Base-by-base conservation (phyloP, 2,113 vertebrate species). In the Drymodes brunneopygia region DNA sequence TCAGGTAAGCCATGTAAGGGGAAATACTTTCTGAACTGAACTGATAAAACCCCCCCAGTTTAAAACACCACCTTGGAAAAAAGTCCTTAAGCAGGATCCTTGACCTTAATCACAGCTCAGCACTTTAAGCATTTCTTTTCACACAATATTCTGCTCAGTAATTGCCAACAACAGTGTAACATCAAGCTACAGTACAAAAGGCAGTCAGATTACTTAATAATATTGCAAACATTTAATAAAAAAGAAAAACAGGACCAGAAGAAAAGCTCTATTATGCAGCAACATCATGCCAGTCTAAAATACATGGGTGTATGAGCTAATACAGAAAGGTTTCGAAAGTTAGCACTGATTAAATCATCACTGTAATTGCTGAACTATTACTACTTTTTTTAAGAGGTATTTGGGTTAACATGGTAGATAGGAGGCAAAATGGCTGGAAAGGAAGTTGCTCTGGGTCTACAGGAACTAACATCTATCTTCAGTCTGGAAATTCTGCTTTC, bases 281-380 rank as follows among this genome's bases (percentile, higher is more conserved):
- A 89, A 67, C 36, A 71, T 36, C 35, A 42, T 20, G 24, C 10
- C 29, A 74, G 16, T 69, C 73, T 66, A 67, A 86, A 91, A 74
- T 28, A 77, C 0, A 10, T 0, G 0, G 70, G 17, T 28, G 6
- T 27, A 44, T 14, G 10, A 78, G 28, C 35, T 82, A 65, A 67
- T 38, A 83, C 12, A 84, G n/a, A 58, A 83, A 91, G 18, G 28
- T 31, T 87, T 58, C 73, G n/a, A 75, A 91, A 88, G 24, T 44
- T 16, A 67, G 61, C 29, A 29, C 38, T 57, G 29, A 7, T 54
- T 62, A 94, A 89, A 72, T 21, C 15, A 79, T 20, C 40, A 56
- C 10, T 48, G 47, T 45, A 56, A 74, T 42, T 91, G 36, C 61
- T 72, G 18, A 36, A 62, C 25, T 47, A 19, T 24, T 61, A 17